A percentile compares a stretch with the other conserved stretches of the same genome.
Evolutionary conservation across 2,797 vertebrate genomes (phyloP).

Genomic region (Hypotaenidia philippensis): DNA sequence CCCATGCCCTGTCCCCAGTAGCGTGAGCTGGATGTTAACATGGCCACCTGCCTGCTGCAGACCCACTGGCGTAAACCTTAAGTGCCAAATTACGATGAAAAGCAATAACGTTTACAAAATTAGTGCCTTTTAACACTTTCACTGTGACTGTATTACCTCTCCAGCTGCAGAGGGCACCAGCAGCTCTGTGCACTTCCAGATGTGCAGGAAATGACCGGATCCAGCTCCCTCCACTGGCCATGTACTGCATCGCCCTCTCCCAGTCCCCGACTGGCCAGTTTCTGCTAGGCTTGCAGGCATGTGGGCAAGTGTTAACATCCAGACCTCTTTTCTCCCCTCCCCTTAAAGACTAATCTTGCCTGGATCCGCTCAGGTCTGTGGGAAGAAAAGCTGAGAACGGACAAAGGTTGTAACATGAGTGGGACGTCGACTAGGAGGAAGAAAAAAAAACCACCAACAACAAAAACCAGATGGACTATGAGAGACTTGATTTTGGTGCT

Average conservation of each 20-base stretch:
- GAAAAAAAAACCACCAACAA: conserved; percentile 18
- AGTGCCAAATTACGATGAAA: conserved; percentile 84
- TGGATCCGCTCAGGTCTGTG: conserved; percentile 78
- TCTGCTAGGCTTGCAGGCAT: conserved; percentile 71
- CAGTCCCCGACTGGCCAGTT: conserved; percentile 63
- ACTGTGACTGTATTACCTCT: conserved; percentile 87
- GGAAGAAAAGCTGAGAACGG: conserved; percentile 80
- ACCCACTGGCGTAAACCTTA: conserved; percentile 79
- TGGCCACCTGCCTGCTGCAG: conserved; percentile 74
- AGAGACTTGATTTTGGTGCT: conserved; percentile 88
- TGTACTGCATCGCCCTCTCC: conserved; percentile 62
- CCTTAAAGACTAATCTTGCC: conserved; percentile 79
- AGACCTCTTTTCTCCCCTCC: conserved; percentile 49
- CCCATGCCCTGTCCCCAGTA: neutral
- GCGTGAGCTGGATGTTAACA: conserved; percentile 64
- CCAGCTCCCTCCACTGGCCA: conserved; percentile 80
- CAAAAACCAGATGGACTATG: conserved; percentile 78
- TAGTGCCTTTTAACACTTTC: conserved; percentile 84
- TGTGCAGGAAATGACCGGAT: conserved; percentile 74
- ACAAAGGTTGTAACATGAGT: conserved; percentile 77
- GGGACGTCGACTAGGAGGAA: conserved; percentile 81
- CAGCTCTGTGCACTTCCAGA: conserved; percentile 80
- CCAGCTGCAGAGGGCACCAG: conserved; percentile 85
- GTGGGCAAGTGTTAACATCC: conserved; percentile 75
- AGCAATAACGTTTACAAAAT: conserved; percentile 87